phyloP scores from a whole-genome alignment of 2,113 vertebrate species.

The Gymnobelideus leadbeateri region DNA sequence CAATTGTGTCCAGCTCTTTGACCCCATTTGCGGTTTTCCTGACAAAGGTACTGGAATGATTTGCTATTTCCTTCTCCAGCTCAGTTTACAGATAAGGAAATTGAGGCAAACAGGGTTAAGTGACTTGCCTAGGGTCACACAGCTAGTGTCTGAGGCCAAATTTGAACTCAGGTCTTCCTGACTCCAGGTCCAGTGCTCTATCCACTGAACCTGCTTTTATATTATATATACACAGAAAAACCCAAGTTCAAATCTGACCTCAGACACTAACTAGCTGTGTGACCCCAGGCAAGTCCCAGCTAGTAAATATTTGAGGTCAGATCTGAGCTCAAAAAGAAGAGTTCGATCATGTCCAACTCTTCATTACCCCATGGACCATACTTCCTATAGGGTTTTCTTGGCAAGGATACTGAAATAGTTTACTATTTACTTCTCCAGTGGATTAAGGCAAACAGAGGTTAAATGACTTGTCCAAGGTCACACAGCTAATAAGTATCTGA shows the following conservation, averaged over 20 bases:
- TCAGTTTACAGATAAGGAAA: not conserved
- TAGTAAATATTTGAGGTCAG: no score
- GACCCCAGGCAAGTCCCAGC: no score
- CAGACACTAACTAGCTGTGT: no score
- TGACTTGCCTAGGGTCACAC: not conserved
- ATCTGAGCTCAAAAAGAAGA: no score
- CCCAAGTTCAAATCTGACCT: no score
- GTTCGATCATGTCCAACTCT: no score
- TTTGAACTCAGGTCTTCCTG: not conserved
- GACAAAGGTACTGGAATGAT: not conserved
- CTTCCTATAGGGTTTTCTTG: not conserved
- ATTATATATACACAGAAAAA: no score
- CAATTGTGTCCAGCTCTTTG: not conserved
- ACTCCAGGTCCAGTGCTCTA: not conserved
- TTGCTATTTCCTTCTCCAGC: not conserved
- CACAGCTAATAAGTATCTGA: slow-evolving; percentile 5
- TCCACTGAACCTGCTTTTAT: not conserved
- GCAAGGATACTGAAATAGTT: not conserved
- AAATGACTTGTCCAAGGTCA: not conserved
- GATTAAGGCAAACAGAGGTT: not conserved
- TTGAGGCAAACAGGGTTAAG: not conserved
- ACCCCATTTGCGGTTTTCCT: not conserved
- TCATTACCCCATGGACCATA: not conserved
- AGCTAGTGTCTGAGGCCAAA: not conserved
- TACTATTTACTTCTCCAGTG: not conserved